A percentile compares a stretch with the other conserved stretches of the same genome.
phyloP scores from a whole-genome alignment of 1,140 invertebrate genomes.

The Ridgeia piscesae region DNA sequence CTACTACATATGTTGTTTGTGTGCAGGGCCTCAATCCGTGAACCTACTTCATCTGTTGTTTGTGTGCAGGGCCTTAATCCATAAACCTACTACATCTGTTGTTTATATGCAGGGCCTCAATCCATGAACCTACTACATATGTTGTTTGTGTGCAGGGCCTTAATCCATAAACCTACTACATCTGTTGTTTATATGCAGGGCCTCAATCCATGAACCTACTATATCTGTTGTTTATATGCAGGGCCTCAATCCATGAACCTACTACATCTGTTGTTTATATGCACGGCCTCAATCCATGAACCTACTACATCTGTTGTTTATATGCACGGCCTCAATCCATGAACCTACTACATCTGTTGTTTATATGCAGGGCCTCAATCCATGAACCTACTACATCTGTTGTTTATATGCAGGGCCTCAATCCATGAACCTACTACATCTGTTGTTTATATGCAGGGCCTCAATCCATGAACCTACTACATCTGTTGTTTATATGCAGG shows the following conservation, averaged over 20 bases:
- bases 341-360: neutral
- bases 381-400: too few species aligned
- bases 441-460: neutral
- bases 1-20: neutral
- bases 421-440: neutral
- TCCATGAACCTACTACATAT: too few species aligned
- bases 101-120: too few species aligned
- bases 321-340: neutral
- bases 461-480: too few species aligned
- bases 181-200: neutral
- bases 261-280: neutral
- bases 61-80: neutral
- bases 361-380: too few species aligned
- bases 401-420: neutral
- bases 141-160: neutral
- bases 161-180: neutral
- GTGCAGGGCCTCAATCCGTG: too few species aligned
- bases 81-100: neutral
- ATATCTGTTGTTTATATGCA: too few species aligned
- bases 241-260: neutral
- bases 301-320: too few species aligned
- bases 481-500: too few species aligned
- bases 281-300: too few species aligned
- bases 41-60: too few species aligned
- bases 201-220: too few species aligned